A percentile compares a stretch with the other conserved stretches of the same genome.
Conservation (phyloP, 2,888 invertebrate species). For the Drosophila yooni region DNA sequence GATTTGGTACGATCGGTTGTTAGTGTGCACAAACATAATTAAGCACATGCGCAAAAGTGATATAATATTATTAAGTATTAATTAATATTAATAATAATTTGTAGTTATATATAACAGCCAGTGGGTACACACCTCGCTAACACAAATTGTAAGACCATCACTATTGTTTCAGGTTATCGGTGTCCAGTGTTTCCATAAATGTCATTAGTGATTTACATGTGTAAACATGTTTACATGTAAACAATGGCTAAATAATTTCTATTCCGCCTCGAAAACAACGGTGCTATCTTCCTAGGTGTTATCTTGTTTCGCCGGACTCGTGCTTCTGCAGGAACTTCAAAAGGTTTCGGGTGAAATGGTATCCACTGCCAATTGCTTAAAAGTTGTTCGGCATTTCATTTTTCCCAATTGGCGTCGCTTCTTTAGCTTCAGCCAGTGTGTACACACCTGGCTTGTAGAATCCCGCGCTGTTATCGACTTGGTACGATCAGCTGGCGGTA, state of each 20-base stretch:
- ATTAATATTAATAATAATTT: neutral
- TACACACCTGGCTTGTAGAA: neutral
- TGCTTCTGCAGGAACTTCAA: slow-evolving; percentile 25
- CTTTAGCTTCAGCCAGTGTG: neutral
- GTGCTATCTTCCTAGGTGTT: slow-evolving; percentile 6
- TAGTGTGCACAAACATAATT: neutral
- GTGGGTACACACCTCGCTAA: neutral
- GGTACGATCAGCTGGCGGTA: neutral
- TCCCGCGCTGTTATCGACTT: neutral
- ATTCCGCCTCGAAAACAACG: slow-evolving; percentile 18
- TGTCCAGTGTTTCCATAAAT: neutral
- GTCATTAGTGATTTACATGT: neutral
- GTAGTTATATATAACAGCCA: neutral
- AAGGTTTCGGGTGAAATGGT: slow-evolving; percentile 22
- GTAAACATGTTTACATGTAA: no score
- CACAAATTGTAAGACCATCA: neutral
- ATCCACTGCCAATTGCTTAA: no score
- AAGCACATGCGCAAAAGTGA: neutral
- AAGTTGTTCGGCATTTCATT: neutral
- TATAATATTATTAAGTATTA: neutral
- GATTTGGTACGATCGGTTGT: neutral
- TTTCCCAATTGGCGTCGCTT: neutral
- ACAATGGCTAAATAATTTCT: neutral
- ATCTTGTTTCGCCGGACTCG: slow-evolving; percentile 31
- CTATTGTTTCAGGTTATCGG: neutral